Percentiles rank a stretch among this genome's conserved stretches.
Conservation (phyloP, 2,113 vertebrate genomes). For the Peromyscus californicus region DNA sequence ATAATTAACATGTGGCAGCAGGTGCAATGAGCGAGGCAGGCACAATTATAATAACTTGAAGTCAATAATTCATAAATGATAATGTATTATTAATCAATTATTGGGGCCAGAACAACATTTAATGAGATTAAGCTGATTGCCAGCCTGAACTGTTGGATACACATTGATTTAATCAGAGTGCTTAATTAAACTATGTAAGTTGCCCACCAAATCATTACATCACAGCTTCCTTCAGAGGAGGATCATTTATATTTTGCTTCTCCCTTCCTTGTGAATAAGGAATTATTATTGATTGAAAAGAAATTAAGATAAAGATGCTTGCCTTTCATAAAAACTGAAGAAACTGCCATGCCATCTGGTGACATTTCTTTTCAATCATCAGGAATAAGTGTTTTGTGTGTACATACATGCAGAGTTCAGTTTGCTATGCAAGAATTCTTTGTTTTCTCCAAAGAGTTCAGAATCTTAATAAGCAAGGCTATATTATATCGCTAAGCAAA, state of each 20-base stretch:
- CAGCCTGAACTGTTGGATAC: constrained; percentile 87
- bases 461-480: background rate
- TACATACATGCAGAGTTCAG: background rate
- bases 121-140: constrained; percentile 91
- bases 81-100: constrained; percentile 93
- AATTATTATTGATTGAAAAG: constrained; percentile 75
- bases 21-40: constrained; percentile 79
- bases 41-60: constrained; percentile 87
- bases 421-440: background rate
- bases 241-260: constrained; percentile 76
- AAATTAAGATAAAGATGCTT: constrained; percentile 78
- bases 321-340: constrained; percentile 64
- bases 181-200: constrained; percentile 90
- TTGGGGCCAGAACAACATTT: constrained; percentile 89
- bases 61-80: constrained; percentile 91
- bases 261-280: constrained; percentile 74
- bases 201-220: constrained; percentile 88
- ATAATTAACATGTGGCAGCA: constrained; percentile 87
- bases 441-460: background rate
- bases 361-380: constrained; percentile 8
- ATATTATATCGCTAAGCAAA: background rate
- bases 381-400: background rate
- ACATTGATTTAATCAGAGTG: constrained; percentile 90
- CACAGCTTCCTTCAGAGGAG: constrained; percentile 81
- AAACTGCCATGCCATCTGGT: constrained; percentile 26